Evolutionary conservation across 2,888 invertebrate species (phyloP).

Genomic region (Uloborus plumipes): DNA sequence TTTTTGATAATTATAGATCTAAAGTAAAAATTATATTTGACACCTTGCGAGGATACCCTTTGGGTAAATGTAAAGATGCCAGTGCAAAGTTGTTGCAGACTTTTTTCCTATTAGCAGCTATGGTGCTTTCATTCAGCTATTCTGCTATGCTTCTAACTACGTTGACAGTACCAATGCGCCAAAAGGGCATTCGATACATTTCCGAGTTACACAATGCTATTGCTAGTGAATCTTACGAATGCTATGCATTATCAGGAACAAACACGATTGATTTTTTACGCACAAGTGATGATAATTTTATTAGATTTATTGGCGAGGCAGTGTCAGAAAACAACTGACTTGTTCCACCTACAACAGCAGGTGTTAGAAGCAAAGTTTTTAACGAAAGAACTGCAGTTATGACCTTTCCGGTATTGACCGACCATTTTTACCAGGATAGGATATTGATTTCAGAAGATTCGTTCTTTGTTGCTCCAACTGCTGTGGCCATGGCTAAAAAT

Average conservation of each 20-base stretch:
- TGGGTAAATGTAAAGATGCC: no score
- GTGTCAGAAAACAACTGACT: conserved; percentile 16
- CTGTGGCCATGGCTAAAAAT: conserved; percentile 6
- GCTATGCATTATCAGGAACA: conserved; percentile 9
- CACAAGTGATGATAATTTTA: neutral
- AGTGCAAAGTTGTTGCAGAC: conserved; percentile 1
- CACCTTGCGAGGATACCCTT: no score
- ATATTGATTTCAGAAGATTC: conserved; percentile 12
- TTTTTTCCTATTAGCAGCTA: neutral
- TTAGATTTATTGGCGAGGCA: conserved; percentile 2
- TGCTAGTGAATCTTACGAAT: conserved; percentile 5
- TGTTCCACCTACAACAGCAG: neutral
- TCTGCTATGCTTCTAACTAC: conserved; percentile 19
- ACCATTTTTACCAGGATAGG: no score
- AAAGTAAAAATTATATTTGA: no score
- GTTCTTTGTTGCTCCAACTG: conserved; percentile 5
- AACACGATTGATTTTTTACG: neutral
- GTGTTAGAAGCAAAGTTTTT: no score
- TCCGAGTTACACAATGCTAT: conserved; percentile 10
- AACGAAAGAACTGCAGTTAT: no score
- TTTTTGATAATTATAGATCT: no score
- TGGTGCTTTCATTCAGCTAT: conserved; percentile 18
- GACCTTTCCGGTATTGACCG: no score
- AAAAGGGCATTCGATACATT: conserved; percentile 9
- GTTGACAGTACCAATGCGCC: conserved; percentile 8